phyloP scores from a whole-genome alignment of 2,113 vertebrate species.

The Corydoras maculifer region DNA sequence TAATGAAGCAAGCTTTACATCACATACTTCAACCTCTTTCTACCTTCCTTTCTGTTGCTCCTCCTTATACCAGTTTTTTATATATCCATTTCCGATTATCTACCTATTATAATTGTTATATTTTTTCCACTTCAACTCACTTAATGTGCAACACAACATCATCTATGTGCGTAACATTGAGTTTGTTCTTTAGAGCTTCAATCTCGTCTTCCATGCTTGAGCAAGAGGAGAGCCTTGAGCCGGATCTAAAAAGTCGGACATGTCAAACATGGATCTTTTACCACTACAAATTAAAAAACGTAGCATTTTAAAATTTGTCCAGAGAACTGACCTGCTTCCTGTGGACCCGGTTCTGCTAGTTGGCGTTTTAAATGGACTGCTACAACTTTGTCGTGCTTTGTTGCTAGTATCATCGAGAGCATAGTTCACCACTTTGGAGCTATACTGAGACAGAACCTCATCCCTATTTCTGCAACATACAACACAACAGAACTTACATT shows the following conservation, averaged over 20 bases:
- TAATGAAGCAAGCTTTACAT: too few relatives aligned
- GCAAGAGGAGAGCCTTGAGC: constrained; percentile 40
- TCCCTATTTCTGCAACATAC: constrained; percentile 59
- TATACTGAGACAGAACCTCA: constrained; percentile 63
- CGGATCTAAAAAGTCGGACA: constrained; percentile 38
- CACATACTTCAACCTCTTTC: too few relatives aligned
- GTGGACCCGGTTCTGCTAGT: constrained; percentile 18
- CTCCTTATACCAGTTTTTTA: too few relatives aligned
- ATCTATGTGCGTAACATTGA: constrained; percentile 68
- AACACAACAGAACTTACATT: not conserved
- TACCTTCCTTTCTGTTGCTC: too few relatives aligned
- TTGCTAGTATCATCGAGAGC: constrained; percentile 52
- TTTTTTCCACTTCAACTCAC: constrained; percentile 53
- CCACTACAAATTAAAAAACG: too few relatives aligned
- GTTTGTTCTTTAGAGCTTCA: constrained; percentile 61
- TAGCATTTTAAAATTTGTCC: too few relatives aligned
- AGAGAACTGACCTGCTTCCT: constrained; percentile 50
- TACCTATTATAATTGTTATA: not conserved
- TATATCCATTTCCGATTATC: too few relatives aligned
- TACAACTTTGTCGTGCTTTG: constrained; percentile 13
- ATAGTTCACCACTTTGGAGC: constrained; percentile 69
- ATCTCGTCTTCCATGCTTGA: constrained; percentile 58
- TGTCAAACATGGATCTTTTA: too few relatives aligned
- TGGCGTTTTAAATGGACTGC: not conserved
- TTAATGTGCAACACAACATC: constrained; percentile 65